Evolutionary conservation across 2,888 invertebrate species (phyloP).

Genomic region (Lycocerus yunnanus): DNA sequence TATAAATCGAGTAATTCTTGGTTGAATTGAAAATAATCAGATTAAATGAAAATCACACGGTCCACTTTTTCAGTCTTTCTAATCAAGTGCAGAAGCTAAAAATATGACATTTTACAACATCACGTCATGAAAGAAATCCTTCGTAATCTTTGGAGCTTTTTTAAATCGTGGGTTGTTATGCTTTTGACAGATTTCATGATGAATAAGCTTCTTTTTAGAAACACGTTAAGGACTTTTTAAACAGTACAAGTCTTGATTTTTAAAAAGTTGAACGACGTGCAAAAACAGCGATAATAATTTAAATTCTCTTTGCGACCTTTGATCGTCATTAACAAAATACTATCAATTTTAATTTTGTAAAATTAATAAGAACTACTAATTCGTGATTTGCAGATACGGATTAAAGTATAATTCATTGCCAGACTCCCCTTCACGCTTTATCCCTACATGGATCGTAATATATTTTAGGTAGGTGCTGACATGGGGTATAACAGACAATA

Average conservation of each 20-base stretch:
- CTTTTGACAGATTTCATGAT: slow-evolving; percentile 24
- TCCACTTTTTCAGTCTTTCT: not conserved
- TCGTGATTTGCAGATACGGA: not conserved
- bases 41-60: not conserved
- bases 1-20: not conserved
- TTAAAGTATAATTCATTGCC: not conserved
- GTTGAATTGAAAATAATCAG: not conserved
- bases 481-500: not conserved
- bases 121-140: slow-evolving; percentile 15
- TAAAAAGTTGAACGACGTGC: not conserved
- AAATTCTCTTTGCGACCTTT: not conserved
- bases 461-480: not conserved
- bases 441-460: not conserved
- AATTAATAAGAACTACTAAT: not conserved
- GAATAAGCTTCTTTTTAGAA: slow-evolving; percentile 19
- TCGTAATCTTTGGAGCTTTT: slow-evolving; percentile 14
- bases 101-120: slow-evolving; percentile 17
- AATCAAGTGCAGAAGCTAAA: slow-evolving; percentile 9
- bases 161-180: slow-evolving; percentile 13
- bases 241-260: slow-evolving; percentile 6
- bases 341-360: not conserved
- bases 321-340: not conserved
- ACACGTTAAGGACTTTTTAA: slow-evolving; percentile 6
- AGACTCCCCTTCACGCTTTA: not conserved
- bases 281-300: not conserved